Conservation (phyloP, 2,888 invertebrate genomes). For the Eupithecia inturbata region DNA sequence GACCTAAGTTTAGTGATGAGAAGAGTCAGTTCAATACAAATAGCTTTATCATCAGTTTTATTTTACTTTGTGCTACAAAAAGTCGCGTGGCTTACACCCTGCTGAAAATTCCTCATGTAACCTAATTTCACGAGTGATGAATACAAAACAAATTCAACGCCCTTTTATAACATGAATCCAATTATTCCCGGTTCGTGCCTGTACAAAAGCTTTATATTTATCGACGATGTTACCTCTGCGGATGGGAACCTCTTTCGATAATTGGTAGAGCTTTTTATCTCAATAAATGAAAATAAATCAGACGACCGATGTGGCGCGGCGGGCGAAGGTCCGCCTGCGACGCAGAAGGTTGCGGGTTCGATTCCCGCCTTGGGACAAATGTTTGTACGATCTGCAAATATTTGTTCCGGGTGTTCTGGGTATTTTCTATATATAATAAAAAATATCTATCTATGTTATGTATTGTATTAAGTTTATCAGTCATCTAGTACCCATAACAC, state of each 20-base stretch:
- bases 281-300: too few relatives aligned
- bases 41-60: not conserved
- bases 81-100: not conserved
- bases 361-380: too few relatives aligned
- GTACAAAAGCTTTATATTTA: slow-evolving; percentile 28
- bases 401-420: too few relatives aligned
- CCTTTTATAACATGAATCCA: slow-evolving; percentile 47
- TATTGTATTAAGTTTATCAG: too few relatives aligned
- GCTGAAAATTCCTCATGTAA: slow-evolving; percentile 40
- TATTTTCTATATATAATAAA: too few relatives aligned
- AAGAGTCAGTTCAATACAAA: not conserved
- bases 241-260: slow-evolving; percentile 9
- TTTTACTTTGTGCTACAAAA: not conserved
- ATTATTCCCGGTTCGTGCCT: slow-evolving; percentile 43
- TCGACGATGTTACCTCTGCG: slow-evolving; percentile 12
- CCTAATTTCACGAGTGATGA: slow-evolving; percentile 54
- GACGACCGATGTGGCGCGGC: too few relatives aligned
- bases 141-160: slow-evolving; percentile 56
- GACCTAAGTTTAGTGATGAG: not conserved
- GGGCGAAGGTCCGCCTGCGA: too few relatives aligned
- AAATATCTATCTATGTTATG: too few relatives aligned
- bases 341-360: too few relatives aligned
- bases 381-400: too few relatives aligned
- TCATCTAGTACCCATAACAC: too few relatives aligned
- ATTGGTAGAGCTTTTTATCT: slow-evolving; percentile 1